Conservation (phyloP, 2,113 vertebrate genomes). For the Scopus umbretta region DNA sequence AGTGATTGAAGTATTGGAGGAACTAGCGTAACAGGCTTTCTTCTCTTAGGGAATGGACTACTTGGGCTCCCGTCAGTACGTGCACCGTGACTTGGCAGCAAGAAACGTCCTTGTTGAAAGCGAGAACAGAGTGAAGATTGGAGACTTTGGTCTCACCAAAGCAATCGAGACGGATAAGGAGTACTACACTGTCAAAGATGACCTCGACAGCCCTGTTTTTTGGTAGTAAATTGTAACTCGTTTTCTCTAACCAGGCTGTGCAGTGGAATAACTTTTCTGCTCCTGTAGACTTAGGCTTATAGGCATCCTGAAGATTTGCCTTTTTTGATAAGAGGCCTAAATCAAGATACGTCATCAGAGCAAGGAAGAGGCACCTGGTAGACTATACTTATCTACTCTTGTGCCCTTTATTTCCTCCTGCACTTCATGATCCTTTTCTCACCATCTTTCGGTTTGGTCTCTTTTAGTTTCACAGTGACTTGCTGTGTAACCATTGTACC, state of each 20-base stretch:
- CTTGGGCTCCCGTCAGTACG: constrained; percentile 87
- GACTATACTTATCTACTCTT: accelerated
- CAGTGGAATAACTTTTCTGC: neutral
- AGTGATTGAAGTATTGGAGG: accelerated
- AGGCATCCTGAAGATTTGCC: accelerated
- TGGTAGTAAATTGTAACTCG: constrained; percentile 69
- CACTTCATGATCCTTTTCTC: neutral
- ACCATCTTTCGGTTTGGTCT: accelerated
- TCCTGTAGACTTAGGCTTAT: neutral
- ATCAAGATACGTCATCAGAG: neutral
- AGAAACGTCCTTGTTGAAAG: constrained; percentile 95
- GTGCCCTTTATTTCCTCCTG: neutral
- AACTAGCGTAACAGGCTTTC: neutral
- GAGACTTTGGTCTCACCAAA: constrained; percentile 96
- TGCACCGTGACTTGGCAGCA: constrained; percentile 94
- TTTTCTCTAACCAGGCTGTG: neutral
- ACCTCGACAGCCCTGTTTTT: constrained; percentile 93
- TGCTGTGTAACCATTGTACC: neutral
- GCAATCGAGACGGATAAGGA: constrained; percentile 92
- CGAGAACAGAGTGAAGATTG: constrained; percentile 92
- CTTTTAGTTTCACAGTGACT: accelerated
- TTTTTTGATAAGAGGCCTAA: accelerated
- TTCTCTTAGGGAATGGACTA: constrained; percentile 90
- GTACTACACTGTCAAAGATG: constrained; percentile 95
- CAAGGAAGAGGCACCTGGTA: neutral